Evolutionary conservation across 2,888 invertebrate species (phyloP), one percentile per base, ranked within the genome.

Genomic region (Apomyelois bistriatella): DNA sequence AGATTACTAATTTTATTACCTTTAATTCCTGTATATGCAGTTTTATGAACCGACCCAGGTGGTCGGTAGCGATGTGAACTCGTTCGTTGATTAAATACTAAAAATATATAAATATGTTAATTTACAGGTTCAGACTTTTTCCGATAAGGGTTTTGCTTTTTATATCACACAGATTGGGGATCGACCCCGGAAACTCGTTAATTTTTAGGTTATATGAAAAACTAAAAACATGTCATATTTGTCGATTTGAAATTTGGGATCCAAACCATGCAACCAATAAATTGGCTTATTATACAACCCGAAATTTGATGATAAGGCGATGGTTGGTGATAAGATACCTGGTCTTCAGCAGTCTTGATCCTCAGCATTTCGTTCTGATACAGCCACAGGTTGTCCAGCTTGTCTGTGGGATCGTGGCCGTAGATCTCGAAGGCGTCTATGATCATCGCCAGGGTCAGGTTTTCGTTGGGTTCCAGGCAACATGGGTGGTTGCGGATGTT

Each of bases 371-470:
- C 88, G 54, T 74, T 80, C 70, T 88, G 88, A 57, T 90, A 90
- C 0, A 83, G 74, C 82, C 82, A 82, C 13, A 90, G 61, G 54
- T 89, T 81, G 60, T 90, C 89, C 53, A 90, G 70, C 54, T 90
- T 90, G 62, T 90, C 89, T 0, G 89, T 87, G 2, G 89, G 89
- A 58, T 90, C 89, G 62, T 90, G 89, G 1, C 89, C 89, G 65
- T 89, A 90, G 58, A 90, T 88, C 64, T 90, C 89, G 66, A 86
- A 89, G 1, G 89, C 88, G 60, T 90, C 89, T 52, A 90, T 89
- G 56, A 90, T 84, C 89, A 89, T 88, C 0, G 89, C 89, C 32
- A 90, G 74, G 0, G 88, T 87, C 0, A 90, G 60, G 58, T 90
- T 90, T 52, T 84, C 86, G 59, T 70, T 75, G 0, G 77, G 70